These are phyloP conservation scores for Euleptes europaea DNA, from an alignment of 2,113 vertebrate species.

Conservation along the genomic window DNA sequence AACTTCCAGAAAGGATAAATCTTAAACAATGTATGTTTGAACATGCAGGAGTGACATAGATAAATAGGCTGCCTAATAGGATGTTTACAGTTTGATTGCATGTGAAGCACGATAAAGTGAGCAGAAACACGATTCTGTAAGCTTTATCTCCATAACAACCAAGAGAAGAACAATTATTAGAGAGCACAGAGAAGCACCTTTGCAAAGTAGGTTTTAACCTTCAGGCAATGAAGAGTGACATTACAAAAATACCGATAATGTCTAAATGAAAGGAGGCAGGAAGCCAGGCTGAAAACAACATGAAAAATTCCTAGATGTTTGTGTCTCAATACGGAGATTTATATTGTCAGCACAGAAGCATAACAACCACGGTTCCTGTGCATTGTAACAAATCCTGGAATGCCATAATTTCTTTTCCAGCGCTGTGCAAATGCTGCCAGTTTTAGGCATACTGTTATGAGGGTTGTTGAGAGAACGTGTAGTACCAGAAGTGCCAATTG, in stretches of 20 bases:
- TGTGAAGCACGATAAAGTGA: constrained; percentile 74
- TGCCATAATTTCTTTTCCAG: neutral
- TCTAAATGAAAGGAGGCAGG: constrained; percentile 58
- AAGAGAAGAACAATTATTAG: constrained; percentile 66
- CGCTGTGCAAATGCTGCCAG: constrained; percentile 11
- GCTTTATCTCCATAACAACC: constrained; percentile 74
- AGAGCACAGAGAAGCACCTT: constrained; percentile 58
- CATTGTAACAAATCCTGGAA: neutral
- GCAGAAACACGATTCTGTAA: constrained; percentile 42
- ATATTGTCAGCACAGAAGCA: neutral
- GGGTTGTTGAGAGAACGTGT: neutral
- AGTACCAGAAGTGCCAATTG: too few relatives aligned
- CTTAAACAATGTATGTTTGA: constrained; percentile 78
- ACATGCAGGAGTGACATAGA: constrained; percentile 75
- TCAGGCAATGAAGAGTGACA: constrained; percentile 46
- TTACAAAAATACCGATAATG: constrained; percentile 46
- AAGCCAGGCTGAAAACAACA: constrained; percentile 26
- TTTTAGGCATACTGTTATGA: neutral
- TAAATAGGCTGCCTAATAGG: constrained; percentile 82
- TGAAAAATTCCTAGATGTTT: neutral
- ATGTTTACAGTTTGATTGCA: constrained; percentile 78
- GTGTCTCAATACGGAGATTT: neutral
- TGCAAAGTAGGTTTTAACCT: constrained; percentile 66
- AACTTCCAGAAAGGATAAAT: constrained; percentile 61
- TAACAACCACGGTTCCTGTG: neutral